Conservation (phyloP, 1,140 invertebrate species). For the Heliothis virescens region DNA sequence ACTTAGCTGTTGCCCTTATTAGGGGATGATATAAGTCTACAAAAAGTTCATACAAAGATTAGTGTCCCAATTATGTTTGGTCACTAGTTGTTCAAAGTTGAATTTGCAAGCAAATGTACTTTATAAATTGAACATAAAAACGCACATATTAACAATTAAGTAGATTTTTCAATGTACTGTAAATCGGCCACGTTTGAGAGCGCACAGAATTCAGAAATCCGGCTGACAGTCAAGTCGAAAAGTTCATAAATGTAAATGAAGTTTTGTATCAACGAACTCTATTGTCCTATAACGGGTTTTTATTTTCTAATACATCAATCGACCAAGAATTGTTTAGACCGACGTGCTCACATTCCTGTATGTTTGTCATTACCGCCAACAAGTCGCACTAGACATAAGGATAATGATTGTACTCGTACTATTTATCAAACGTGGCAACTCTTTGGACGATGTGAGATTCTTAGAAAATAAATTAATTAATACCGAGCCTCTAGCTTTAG, state of each 20-base stretch:
- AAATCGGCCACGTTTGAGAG: constrained; percentile 55
- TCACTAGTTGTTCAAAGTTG: constrained; percentile 65
- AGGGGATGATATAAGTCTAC: constrained; percentile 43
- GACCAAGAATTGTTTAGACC: constrained; percentile 13
- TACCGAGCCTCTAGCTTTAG: constrained; percentile 68
- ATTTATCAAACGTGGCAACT: constrained; percentile 58
- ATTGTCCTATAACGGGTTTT: constrained; percentile 25
- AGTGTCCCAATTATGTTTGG: constrained; percentile 57
- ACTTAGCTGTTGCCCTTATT: constrained; percentile 58
- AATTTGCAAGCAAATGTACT: constrained; percentile 67
- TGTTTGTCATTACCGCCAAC: constrained; percentile 15
- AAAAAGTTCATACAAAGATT: constrained; percentile 44
- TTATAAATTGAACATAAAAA: constrained; percentile 67
- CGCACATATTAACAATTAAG: constrained; percentile 72
- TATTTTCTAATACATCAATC: constrained; percentile 17
- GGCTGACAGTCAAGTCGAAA: constrained; percentile 44
- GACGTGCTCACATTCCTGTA: constrained; percentile 33
- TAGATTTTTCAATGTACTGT: constrained; percentile 61
- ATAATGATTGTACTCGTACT: constrained; percentile 23
- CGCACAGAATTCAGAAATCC: constrained; percentile 13
- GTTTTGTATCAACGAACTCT: constrained; percentile 37
- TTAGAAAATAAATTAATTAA: constrained; percentile 64
- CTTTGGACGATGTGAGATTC: constrained; percentile 66
- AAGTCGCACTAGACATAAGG: constrained; percentile 3
- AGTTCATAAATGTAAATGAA: constrained; percentile 39